Conservation (phyloP, 2,113 vertebrate genomes). For the zebrafish (Danio rerio) region DNA sequence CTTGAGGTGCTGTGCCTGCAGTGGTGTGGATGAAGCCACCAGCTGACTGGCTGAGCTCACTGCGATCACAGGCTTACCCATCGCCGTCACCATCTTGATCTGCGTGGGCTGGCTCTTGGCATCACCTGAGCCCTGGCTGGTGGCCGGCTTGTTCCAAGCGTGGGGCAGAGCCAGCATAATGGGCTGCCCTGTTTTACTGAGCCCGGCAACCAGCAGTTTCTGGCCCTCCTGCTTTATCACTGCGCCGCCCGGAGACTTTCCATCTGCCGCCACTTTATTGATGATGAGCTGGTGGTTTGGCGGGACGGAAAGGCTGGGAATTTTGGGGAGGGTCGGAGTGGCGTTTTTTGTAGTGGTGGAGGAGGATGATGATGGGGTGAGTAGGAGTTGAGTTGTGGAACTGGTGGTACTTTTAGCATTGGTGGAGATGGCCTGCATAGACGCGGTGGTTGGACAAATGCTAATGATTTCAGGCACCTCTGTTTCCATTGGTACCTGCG, state of each 20-base stretch:
- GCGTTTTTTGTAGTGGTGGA: slow-evolving; percentile 66
- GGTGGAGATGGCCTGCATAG: slow-evolving; percentile 73
- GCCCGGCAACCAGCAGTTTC: slow-evolving; percentile 90
- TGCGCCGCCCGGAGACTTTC: slow-evolving; percentile 75
- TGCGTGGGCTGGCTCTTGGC: slow-evolving; percentile 83
- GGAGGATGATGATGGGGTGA: slow-evolving; percentile 63
- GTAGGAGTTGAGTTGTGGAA: slow-evolving; percentile 73
- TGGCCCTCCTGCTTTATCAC: slow-evolving; percentile 92
- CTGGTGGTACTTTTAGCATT: slow-evolving; percentile 69
- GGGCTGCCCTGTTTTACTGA: slow-evolving; percentile 91
- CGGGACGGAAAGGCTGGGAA: slow-evolving; percentile 85
- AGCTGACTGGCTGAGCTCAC: slow-evolving; percentile 83
- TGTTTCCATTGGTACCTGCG: slow-evolving; percentile 80
- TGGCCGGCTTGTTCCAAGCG: slow-evolving; percentile 78
- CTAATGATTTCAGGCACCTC: slow-evolving; percentile 84
- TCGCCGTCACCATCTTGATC: slow-evolving; percentile 93
- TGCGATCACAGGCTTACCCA: slow-evolving; percentile 85
- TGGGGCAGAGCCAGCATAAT: slow-evolving; percentile 91
- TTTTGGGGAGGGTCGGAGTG: slow-evolving; percentile 82
- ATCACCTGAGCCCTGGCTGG: slow-evolving; percentile 79
- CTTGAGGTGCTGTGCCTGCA: slow-evolving; percentile 94
- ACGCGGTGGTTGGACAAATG: slow-evolving; percentile 74
- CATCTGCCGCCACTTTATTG: slow-evolving; percentile 88
- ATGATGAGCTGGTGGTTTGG: slow-evolving; percentile 93
- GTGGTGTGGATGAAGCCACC: slow-evolving; percentile 78